Percentiles rank a stretch among this genome's conserved stretches.
Evolutionary conservation across 2,113 vertebrate genomes (phyloP).

Genomic region (Tetrax tetrax): DNA sequence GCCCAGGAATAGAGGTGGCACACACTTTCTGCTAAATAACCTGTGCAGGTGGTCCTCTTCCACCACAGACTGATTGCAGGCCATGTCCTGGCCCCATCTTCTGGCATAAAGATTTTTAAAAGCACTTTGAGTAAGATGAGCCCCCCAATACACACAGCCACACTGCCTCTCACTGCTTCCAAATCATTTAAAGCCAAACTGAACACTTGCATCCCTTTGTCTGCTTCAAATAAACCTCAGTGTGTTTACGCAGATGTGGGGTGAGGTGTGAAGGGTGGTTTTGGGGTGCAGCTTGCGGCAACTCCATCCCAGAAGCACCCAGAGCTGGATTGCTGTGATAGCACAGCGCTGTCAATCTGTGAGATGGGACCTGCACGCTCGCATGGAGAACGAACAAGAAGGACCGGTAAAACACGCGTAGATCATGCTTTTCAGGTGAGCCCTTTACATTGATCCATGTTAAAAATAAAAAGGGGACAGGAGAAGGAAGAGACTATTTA

Average conservation of each 20-base stretch:
- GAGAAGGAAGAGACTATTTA: not conserved
- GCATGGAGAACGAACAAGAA: rapidly evolving
- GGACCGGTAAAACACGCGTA: not conserved
- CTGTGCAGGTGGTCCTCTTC: not conserved
- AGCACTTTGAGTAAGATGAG: not conserved
- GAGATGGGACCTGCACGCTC: not conserved
- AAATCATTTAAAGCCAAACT: not conserved
- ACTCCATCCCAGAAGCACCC: not conserved
- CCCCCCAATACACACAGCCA: no score
- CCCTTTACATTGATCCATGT: not conserved
- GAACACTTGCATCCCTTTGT: not conserved
- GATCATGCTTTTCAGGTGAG: rapidly evolving
- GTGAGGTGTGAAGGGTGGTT: not conserved
- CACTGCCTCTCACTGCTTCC: not conserved
- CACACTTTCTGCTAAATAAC: not conserved
- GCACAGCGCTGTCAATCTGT: not conserved
- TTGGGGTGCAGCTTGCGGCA: not conserved
- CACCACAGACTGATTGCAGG: not conserved
- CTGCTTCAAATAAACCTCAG: not conserved
- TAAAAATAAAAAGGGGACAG: no score
- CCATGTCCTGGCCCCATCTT: not conserved
- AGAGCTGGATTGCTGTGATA: not conserved
- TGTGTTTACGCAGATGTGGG: not conserved
- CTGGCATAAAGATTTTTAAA: not conserved
- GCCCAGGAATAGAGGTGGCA: not conserved